Percentiles rank a stretch among this genome's conserved stretches.
These are phyloP conservation scores for Barnardius zonarius DNA, from an alignment of 2,113 vertebrate genomes.

Conservation along the genomic window DNA sequence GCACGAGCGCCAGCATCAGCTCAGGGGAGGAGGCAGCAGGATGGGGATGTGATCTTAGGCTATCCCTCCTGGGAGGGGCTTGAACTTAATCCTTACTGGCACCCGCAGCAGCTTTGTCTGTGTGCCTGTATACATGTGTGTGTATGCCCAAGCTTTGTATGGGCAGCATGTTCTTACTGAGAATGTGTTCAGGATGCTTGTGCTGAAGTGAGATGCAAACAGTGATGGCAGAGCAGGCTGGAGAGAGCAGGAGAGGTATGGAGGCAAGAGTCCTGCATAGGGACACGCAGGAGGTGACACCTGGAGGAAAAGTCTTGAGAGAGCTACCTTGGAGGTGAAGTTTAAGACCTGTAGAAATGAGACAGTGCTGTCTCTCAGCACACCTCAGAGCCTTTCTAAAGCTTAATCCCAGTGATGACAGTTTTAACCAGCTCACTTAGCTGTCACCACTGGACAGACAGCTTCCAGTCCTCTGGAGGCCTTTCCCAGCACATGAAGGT, in stretches of 20 bases:
- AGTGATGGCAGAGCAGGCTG: neutral
- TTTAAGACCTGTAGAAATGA: neutral
- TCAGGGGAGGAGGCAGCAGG: neutral
- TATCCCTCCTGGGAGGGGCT: neutral
- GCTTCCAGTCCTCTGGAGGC: neutral
- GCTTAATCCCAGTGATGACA: neutral
- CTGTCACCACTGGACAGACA: neutral
- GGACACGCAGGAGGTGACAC: fast-evolving
- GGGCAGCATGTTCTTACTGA: neutral
- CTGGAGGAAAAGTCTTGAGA: neutral
- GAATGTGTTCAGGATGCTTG: fast-evolving
- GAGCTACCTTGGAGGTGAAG: neutral
- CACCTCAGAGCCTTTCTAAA: neutral
- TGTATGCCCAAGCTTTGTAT: neutral
- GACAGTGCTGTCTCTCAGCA: neutral
- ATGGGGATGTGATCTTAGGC: neutral
- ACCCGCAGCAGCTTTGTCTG: neutral
- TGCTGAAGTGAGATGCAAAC: neutral
- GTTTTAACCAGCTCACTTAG: neutral
- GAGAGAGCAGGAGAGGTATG: neutral
- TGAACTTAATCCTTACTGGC: neutral
- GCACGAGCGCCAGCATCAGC: neutral
- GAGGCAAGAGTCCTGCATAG: neutral
- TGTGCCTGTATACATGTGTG: fast-evolving
- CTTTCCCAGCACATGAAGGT: neutral